A percentile compares a stretch with the other conserved stretches of the same genome.
These are phyloP conservation scores for Cryptoprocta ferox DNA, from an alignment of 2,797 vertebrate species.

Conservation along the genomic window DNA sequence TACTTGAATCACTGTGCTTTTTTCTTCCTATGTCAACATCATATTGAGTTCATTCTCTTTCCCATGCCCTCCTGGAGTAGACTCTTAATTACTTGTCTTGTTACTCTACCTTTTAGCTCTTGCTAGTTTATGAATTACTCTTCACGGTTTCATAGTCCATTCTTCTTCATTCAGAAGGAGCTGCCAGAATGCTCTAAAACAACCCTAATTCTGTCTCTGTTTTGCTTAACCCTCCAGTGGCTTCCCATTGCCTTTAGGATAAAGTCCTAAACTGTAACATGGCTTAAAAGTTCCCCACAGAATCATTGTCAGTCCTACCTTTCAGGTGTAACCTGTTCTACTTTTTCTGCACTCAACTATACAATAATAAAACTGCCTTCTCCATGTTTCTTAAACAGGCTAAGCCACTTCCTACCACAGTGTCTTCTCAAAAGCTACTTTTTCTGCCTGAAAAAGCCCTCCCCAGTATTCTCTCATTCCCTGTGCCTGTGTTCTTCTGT, in stretches of 20 bases:
- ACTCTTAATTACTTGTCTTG: not conserved
- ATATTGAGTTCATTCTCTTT: not conserved
- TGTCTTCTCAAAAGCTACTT: not conserved
- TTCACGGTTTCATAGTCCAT: not conserved
- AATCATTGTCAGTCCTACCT: not conserved
- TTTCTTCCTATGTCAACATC: not conserved
- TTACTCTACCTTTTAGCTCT: not conserved
- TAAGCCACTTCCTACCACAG: not conserved
- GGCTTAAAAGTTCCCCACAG: not conserved
- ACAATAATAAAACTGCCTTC: not conserved
- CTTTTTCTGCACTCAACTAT: not conserved
- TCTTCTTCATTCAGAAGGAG: not conserved
- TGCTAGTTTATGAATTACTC: not conserved
- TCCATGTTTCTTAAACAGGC: not conserved
- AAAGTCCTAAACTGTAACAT: not conserved
- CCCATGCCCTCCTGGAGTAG: not conserved
- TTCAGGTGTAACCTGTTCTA: not conserved
- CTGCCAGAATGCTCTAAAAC: not conserved
- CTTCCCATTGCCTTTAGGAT: not conserved
- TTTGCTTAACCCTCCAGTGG: not conserved
- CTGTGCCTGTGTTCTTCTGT: not conserved
- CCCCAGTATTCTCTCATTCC: not conserved
- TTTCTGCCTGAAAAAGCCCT: not conserved
- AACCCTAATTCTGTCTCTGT: conserved; percentile 10
- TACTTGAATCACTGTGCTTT: not conserved